Conservation (phyloP, 2,888 invertebrate species). For the Phaonia tiefii region DNA sequence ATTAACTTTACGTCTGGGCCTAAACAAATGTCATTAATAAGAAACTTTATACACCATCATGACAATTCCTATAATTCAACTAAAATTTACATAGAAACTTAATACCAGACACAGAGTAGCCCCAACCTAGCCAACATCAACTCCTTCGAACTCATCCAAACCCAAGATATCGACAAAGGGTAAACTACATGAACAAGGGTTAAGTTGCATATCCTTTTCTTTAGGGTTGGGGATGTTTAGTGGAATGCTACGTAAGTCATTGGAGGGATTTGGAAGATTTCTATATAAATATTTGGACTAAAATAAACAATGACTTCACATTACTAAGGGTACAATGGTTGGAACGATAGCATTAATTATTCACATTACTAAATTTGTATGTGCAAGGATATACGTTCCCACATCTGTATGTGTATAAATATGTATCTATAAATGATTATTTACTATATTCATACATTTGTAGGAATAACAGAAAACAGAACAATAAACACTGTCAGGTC, state of each 20-base stretch:
- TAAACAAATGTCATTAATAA: constrained; percentile 74
- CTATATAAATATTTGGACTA: constrained; percentile 38
- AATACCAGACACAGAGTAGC: constrained; percentile 38
- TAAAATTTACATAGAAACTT: constrained; percentile 62
- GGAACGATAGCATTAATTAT: constrained; percentile 66
- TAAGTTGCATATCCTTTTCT: constrained; percentile 31
- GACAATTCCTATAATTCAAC: constrained; percentile 59
- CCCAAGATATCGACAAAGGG: constrained; percentile 27
- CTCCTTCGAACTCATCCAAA: constrained; percentile 1
- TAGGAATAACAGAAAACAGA: constrained; percentile 45
- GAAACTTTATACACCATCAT: constrained; percentile 70
- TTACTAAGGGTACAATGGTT: constrained; percentile 54
- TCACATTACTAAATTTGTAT: constrained; percentile 54
- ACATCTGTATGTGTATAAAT: not conserved
- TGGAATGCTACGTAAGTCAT: constrained; percentile 43
- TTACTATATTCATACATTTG: no score
- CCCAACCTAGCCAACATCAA: not conserved
- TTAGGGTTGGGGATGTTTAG: not conserved
- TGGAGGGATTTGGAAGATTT: constrained; percentile 60
- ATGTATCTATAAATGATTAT: constrained; percentile 21
- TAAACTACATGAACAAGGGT: constrained; percentile 48
- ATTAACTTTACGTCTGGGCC: constrained; percentile 51
- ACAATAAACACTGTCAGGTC: constrained; percentile 74
- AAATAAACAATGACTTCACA: constrained; percentile 59
- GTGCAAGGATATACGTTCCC: not conserved